Percentiles rank a stretch among this genome's conserved stretches.
Conservation (phyloP, 2,888 invertebrate genomes). For the Leucophenga maculata region DNA sequence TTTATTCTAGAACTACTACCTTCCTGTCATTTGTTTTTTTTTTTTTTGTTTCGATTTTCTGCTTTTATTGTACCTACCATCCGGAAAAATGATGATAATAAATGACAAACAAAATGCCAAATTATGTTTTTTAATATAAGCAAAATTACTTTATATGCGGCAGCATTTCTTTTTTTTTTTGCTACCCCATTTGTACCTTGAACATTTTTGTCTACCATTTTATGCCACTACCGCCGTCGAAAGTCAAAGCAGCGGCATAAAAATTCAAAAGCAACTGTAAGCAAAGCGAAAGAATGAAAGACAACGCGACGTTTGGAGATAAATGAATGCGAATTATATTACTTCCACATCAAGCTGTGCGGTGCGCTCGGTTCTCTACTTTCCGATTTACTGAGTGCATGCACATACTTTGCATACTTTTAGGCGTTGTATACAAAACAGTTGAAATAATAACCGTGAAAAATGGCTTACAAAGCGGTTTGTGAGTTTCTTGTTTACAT, state of each 20-base stretch:
- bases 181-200: background rate
- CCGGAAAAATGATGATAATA: slow-evolving; percentile 59
- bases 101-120: slow-evolving; percentile 59
- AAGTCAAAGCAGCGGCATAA: slow-evolving; percentile 45
- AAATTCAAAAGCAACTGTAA: slow-evolving; percentile 49
- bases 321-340: slow-evolving; percentile 55
- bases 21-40: too few relatives aligned
- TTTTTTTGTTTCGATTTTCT: background rate
- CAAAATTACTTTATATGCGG: slow-evolving; percentile 54
- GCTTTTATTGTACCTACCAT: background rate
- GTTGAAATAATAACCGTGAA: slow-evolving; percentile 55
- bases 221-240: slow-evolving; percentile 2
- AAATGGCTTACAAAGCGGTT: slow-evolving; percentile 16
- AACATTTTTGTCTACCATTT: background rate
- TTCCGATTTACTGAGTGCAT: background rate
- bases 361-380: background rate
- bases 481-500: slow-evolving; percentile 1
- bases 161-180: background rate
- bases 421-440: slow-evolving; percentile 30
- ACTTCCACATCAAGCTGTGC: slow-evolving; percentile 25
- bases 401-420: slow-evolving; percentile 58
- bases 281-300: slow-evolving; percentile 50
- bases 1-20: too few relatives aligned
- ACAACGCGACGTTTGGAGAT: slow-evolving; percentile 55
- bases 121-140: slow-evolving; percentile 60